phyloP scores from a whole-genome alignment of 2,888 invertebrate species.

The Drosophila fungiperda region DNA sequence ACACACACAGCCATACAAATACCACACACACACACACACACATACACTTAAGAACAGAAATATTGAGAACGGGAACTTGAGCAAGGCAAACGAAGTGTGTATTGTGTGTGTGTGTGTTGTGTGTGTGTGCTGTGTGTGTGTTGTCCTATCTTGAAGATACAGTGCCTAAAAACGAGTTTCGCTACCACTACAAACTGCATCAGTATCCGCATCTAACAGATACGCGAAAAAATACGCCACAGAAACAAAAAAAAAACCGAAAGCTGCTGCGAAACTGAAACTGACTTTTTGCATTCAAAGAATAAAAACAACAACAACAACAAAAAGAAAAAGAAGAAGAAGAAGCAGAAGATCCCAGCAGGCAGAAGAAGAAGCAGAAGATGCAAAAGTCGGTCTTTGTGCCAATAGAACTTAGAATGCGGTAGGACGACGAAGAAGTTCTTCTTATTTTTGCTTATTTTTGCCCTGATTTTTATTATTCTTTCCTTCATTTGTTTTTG shows the following conservation, averaged over 20 bases:
- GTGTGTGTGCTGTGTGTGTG: background rate
- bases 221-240: constrained; percentile 42
- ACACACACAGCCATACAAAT: constrained; percentile 30
- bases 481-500: constrained; percentile 1
- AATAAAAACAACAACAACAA: background rate
- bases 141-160: constrained; percentile 40
- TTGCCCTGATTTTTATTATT: constrained; percentile 35
- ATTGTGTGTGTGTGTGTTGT: background rate
- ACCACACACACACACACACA: constrained; percentile 18
- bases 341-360: background rate
- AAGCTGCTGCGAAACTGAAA: constrained; percentile 8
- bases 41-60: background rate
- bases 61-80: constrained; percentile 42
- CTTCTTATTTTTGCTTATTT: constrained; percentile 1
- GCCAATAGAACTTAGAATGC: constrained; percentile 82
- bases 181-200: constrained; percentile 52
- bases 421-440: constrained; percentile 59
- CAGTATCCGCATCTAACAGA: constrained; percentile 72
- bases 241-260: constrained; percentile 1
- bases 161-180: constrained; percentile 63
- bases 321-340: background rate
- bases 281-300: constrained; percentile 33
- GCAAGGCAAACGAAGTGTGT: constrained; percentile 9
- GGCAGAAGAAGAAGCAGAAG: constrained; percentile 50
- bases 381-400: constrained; percentile 81